Conservation (phyloP, 2,797 vertebrate genomes). For the Tolypeutes matacus region DNA sequence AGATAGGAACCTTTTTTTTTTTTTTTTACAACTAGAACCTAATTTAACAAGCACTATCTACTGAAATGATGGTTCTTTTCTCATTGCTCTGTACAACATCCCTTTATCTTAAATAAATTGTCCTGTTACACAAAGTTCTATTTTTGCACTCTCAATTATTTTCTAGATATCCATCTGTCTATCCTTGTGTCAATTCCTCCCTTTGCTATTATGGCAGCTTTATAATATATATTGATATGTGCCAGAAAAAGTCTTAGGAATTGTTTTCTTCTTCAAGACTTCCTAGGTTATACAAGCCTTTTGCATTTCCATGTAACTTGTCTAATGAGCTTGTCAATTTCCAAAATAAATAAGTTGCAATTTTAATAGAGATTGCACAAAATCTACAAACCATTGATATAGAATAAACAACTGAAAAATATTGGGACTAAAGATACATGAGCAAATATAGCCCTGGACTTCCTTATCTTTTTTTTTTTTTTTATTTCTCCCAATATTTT, state of each 20-base stretch:
- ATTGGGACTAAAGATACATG: not conserved
- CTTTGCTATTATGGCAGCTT: not conserved
- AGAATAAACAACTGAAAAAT: constrained; percentile 12
- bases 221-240: not conserved
- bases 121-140: not conserved
- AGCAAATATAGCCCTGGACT: not conserved
- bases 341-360: not conserved
- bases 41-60: not conserved
- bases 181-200: not conserved
- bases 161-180: not conserved
- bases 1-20: not conserved
- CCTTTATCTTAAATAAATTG: not conserved
- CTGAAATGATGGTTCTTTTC: not conserved
- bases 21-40: not conserved
- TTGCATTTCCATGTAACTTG: not conserved
- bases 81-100: not conserved
- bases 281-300: not conserved
- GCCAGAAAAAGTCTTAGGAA: not conserved
- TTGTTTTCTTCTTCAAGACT: not conserved
- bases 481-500: not conserved
- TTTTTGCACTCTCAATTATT: not conserved
- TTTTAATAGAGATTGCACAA: not conserved
- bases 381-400: not conserved
- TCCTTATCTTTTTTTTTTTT: not conserved
- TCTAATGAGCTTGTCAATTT: not conserved